Conservation (phyloP, 2,797 vertebrate species). For the Pteronotus mesoamericanus region DNA sequence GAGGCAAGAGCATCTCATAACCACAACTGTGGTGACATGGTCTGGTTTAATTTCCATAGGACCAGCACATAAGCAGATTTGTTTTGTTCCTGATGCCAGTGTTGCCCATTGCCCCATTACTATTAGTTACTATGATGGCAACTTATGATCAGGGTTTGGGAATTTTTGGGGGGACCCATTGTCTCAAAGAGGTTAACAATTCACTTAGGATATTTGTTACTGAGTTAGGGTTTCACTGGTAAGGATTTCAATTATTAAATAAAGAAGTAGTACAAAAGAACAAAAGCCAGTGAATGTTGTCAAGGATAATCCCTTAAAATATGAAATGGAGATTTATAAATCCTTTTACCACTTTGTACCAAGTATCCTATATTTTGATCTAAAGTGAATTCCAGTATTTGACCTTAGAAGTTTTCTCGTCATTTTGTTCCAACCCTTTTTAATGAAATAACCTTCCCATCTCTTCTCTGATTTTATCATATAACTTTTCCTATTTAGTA, state of each 20-base stretch:
- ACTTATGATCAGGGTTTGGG: background rate
- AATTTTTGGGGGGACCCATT: background rate
- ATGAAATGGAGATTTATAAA: background rate
- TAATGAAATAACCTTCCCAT: conserved; percentile 40
- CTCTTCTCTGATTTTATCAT: background rate
- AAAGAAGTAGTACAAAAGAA: background rate
- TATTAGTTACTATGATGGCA: background rate
- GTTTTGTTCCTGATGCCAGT: background rate
- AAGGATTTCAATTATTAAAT: background rate
- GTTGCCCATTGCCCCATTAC: background rate
- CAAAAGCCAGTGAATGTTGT: background rate
- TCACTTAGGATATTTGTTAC: background rate
- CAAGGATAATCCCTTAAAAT: background rate
- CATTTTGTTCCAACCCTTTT: conserved; percentile 31
- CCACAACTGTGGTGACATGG: background rate
- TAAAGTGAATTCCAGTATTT: conserved; percentile 42
- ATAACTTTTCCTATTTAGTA: conserved; percentile 37
- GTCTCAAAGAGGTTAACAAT: background rate
- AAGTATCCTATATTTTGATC: background rate
- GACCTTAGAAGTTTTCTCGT: conserved; percentile 32
- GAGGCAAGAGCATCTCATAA: background rate
- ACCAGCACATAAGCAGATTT: background rate
- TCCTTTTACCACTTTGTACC: background rate
- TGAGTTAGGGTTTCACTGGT: background rate
- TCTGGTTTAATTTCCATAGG: background rate